Evolutionary conservation across 2,888 invertebrate species (phyloP), one percentile per base, ranked within the genome.

Genomic region (Beris morrisii): DNA sequence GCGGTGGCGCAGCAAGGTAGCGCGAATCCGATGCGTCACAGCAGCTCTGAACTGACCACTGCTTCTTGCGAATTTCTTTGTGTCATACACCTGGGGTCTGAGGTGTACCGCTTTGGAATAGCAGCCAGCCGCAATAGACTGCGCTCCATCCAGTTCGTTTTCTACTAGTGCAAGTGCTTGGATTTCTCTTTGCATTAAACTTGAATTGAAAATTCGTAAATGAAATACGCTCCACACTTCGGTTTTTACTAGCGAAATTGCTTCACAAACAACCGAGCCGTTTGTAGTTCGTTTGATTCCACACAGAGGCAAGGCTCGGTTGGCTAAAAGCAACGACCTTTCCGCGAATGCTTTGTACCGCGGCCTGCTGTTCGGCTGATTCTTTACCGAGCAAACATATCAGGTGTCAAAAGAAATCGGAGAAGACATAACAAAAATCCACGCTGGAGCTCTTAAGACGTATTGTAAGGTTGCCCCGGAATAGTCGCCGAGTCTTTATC

Each of bases 321-420:
- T 54, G n/a, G 31, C 54, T 31, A 54, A 59, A 32, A 59, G 46
- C 59, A 59, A 59, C 59, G 59, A 59, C 59, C 59, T 59, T 59
- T 59, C 15, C 59, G 32, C 22, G 31, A 59, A 59, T 32, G 48
- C 6, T 59, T 22, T 13, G 15, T 13, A 50, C 31, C 31, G 11
- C 22, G 30, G 59, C 59, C 32, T 31, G 58, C 38, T 58, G 11
- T 2, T 9, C 30, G 9, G 59, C 32, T 13, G 32, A 45, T 22
- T 46, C 7, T 50, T 48, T 4, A 6, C 30, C 59, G 6, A 59
- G 50, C 59, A 31, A 58, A 53, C 28, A 50, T 59, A 59, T 59
- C 59, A 59, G 59, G 59, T 59, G 59, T 59, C 59, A 50, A 38
- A 46, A 50, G 59, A 59, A 59, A 59, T 50, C 50, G 59, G 59